Evolutionary conservation across 2,113 vertebrate species (phyloP), one percentile per base, ranked within the genome.

Genomic region (Amia ocellicauda): DNA sequence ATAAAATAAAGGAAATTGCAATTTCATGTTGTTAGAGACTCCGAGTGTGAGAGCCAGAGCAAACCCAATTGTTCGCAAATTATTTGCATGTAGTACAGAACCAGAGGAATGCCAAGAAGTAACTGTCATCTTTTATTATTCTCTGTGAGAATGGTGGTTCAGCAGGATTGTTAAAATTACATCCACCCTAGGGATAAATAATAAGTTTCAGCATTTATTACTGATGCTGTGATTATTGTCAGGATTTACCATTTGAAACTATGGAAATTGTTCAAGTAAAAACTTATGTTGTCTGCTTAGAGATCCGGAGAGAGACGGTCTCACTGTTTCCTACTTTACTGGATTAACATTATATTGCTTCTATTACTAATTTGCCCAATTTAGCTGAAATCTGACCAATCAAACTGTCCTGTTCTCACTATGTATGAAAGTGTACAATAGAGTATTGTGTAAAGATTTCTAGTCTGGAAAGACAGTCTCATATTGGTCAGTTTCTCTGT

Each of bases 61-160:
- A 78, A 76, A 81, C 76, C 45, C 71, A 78, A 76, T 74, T 80
- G 70, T 81, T 82, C 76, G 58, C 43, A 64, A 77, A 78, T 77
- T 71, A 78, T 80, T 78, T 51, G 67, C 58, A 71, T 71, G 76
- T 78, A 74, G 61, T 79, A 72, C 67, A 74, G 62, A 67, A 47
- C 74, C 66, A 59, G 52, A 74, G 45, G 29, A 52, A 65, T 59
- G 57, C 60, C 71, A 68, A 76, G 24, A 65, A 72, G 65, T 69
- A 66, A 50, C 24, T 62, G 70, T 78, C 75, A 67, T 64, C 72
- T 74, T 67, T 68, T 73, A 74, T 84, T 74, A 73, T 58, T 69
- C 77, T 73, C 55, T 66, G 50, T 64, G 17, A 19, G 24, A 53
- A 70, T 51, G 9, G 58, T 54, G 63, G 68, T 63, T 66, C 36